Evolutionary conservation across 2,888 invertebrate genomes (phyloP).

Genomic region (Drosophila barbarae): DNA sequence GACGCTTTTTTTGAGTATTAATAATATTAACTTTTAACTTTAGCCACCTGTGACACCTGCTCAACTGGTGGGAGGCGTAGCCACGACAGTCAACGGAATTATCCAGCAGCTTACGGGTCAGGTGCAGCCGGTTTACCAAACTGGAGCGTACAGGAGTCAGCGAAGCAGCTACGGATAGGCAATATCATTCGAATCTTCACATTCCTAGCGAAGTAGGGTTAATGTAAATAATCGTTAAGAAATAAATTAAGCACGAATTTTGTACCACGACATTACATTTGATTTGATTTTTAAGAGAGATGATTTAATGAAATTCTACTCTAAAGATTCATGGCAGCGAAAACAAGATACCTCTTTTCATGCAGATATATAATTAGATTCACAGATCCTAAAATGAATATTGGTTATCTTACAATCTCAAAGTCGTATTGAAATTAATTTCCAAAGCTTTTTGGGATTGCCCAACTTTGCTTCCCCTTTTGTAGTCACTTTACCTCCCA

Average conservation of each 20-base stretch:
- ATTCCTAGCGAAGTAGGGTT: constrained; percentile 21
- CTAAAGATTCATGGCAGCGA: neutral
- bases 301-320: neutral
- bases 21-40: neutral
- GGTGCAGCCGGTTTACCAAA: constrained; percentile 73
- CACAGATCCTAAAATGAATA: no score
- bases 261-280: neutral
- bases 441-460: neutral
- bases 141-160: constrained; percentile 51
- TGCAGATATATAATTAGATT: no score
- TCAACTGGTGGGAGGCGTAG: constrained; percentile 75
- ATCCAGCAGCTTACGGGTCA: constrained; percentile 78
- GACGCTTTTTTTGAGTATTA: neutral
- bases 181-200: constrained; percentile 7
- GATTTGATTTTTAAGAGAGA: neutral
- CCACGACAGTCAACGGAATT: constrained; percentile 77
- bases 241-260: constrained; percentile 32
- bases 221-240: constrained; percentile 41
- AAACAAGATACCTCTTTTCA: neutral
- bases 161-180: constrained; percentile 58
- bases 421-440: no score
- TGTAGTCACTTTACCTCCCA: neutral
- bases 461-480: neutral
- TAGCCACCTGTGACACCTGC: constrained; percentile 73
- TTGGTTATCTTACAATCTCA: no score